phyloP scores from a whole-genome alignment of 1,140 invertebrate species.

The Drosophila paulistorum region DNA sequence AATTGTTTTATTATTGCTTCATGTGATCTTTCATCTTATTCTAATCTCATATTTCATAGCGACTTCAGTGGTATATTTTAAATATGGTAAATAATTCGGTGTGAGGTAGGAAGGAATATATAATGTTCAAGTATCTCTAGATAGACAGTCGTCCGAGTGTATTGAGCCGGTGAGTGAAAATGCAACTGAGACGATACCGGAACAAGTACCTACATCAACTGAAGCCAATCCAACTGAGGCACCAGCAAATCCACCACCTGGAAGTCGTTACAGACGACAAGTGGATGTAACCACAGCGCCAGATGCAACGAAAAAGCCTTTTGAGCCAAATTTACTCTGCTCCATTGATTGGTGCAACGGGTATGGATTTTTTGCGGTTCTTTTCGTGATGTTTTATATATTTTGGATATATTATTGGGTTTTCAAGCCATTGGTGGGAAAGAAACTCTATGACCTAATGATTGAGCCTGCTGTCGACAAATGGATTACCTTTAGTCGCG shows the following conservation, averaged over 20 bases:
- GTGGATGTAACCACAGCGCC: neutral
- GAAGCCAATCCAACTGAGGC: neutral
- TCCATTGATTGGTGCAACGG: conserved; percentile 43
- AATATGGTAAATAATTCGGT: conserved; percentile 22
- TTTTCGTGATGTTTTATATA: conserved; percentile 39
- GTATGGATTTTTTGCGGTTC: conserved; percentile 29
- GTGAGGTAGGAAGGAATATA: too few relatives aligned
- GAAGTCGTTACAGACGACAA: neutral
- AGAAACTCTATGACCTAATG: conserved; percentile 31
- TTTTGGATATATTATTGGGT: conserved; percentile 51
- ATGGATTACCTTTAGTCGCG: conserved; percentile 48
- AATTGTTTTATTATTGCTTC: neutral
- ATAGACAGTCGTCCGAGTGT: conserved; percentile 7
- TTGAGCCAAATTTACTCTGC: conserved; percentile 27
- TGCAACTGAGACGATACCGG: neutral
- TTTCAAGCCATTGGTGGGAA: conserved; percentile 46
- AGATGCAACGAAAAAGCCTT: neutral
- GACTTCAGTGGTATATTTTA: conserved; percentile 14
- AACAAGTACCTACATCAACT: too few relatives aligned
- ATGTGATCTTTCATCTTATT: conserved; percentile 34
- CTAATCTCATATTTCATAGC: conserved; percentile 38
- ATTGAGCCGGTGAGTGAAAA: neutral
- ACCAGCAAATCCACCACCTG: neutral
- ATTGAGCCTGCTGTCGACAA: conserved; percentile 30
- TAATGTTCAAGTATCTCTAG: neutral